These are phyloP conservation scores for Zoanthus sansibaricus DNA, from an alignment of 92 coral and sea anemone species.

Conservation along the genomic window DNA sequence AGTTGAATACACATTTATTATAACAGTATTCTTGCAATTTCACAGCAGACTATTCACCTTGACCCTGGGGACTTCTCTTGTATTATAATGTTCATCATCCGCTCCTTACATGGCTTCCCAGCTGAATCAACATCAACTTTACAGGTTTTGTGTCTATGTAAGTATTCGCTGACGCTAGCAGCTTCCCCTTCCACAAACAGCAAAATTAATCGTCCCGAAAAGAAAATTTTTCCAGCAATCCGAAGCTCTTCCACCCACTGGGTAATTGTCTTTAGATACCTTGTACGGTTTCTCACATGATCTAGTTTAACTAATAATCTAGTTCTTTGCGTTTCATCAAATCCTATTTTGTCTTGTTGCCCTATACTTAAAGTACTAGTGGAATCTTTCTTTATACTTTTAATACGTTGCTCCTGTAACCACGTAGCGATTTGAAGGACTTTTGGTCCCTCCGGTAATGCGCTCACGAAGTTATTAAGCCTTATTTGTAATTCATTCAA, in stretches of 20 bases:
- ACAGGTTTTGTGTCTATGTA: slow-evolving; percentile 75
- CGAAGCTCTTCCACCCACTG: slow-evolving; percentile 80
- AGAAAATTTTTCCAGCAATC: slow-evolving; percentile 65
- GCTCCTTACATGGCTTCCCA: slow-evolving; percentile 93
- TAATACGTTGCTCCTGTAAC: slow-evolving; percentile 78
- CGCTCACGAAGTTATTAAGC: slow-evolving; percentile 50
- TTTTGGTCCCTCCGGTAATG: slow-evolving; percentile 65
- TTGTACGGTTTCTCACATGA: slow-evolving; percentile 85
- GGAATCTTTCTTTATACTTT: neutral
- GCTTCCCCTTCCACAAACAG: slow-evolving; percentile 70
- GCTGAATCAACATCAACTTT: slow-evolving; percentile 89
- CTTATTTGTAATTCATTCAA: slow-evolving; percentile 53
- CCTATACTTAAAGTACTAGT: neutral
- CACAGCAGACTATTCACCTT: slow-evolving; percentile 1
- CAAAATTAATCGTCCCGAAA: slow-evolving; percentile 73
- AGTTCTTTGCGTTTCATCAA: neutral
- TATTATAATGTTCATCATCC: slow-evolving; percentile 81
- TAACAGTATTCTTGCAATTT: neutral
- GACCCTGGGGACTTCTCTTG: slow-evolving; percentile 44
- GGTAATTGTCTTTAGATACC: slow-evolving; percentile 74
- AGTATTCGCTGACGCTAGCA: slow-evolving; percentile 67
- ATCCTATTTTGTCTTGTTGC: neutral
- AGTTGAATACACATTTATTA: neutral
- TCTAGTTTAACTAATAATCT: slow-evolving; percentile 76
- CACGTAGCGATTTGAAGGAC: slow-evolving; percentile 81